Conservation (phyloP, 2,888 invertebrate genomes). For the Laothoe populi region DNA sequence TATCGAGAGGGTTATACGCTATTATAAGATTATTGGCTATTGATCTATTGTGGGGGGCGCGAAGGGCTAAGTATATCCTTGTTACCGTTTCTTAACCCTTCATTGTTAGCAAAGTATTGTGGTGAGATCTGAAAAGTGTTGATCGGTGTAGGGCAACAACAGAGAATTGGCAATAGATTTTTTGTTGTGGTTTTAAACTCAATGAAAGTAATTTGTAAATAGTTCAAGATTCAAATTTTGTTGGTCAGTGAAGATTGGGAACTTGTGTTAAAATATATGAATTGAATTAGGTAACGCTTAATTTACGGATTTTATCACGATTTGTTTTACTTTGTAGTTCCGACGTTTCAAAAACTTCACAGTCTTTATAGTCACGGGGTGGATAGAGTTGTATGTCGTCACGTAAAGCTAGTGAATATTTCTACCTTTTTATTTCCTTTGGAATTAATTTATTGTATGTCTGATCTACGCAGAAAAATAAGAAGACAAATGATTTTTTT, state of each 20-base stretch:
- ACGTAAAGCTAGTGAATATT: too few relatives aligned
- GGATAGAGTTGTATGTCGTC: too few relatives aligned
- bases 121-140: slow-evolving; percentile 19
- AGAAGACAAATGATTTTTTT: too few relatives aligned
- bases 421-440: too few relatives aligned
- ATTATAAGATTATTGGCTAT: slow-evolving; percentile 83
- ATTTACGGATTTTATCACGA: too few relatives aligned
- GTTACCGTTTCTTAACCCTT: slow-evolving; percentile 51
- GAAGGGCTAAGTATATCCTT: slow-evolving; percentile 72
- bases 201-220: not conserved
- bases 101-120: slow-evolving; percentile 7
- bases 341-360: too few relatives aligned
- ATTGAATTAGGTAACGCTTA: too few relatives aligned
- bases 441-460: too few relatives aligned
- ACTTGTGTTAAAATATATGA: not conserved
- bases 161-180: not conserved
- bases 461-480: too few relatives aligned
- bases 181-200: not conserved
- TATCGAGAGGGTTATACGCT: slow-evolving; percentile 51
- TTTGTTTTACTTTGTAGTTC: too few relatives aligned
- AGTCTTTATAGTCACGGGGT: too few relatives aligned
- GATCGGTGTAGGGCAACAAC: not conserved
- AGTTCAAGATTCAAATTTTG: not conserved
- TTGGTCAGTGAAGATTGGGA: not conserved
- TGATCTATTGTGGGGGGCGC: slow-evolving; percentile 78